phyloP scores from a whole-genome alignment of 2,888 invertebrate species.

The Bhutanitis thaidina region DNA sequence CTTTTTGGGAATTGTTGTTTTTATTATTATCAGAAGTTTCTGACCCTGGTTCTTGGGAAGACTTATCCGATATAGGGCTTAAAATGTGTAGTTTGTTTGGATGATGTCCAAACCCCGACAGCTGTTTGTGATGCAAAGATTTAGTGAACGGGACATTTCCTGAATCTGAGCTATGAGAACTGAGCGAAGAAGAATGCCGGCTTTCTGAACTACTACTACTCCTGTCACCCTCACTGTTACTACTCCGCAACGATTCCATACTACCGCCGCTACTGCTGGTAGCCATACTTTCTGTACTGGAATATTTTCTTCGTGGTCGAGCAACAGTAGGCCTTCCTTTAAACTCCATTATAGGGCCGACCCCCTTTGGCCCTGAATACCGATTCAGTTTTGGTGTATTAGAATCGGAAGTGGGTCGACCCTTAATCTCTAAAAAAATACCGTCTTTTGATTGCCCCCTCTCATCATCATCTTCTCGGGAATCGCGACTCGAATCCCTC shows the following conservation, averaged over 20 bases:
- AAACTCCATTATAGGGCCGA: slow-evolving; percentile 81
- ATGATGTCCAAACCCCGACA: slow-evolving; percentile 86
- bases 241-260: slow-evolving; percentile 92
- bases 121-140: slow-evolving; percentile 79
- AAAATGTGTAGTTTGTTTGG: slow-evolving; percentile 90
- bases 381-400: slow-evolving; percentile 78
- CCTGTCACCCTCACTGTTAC: slow-evolving; percentile 92
- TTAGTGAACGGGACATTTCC: slow-evolving; percentile 81
- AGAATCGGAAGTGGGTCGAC: slow-evolving; percentile 82
- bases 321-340: slow-evolving; percentile 80
- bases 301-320: slow-evolving; percentile 82
- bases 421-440: slow-evolving; percentile 86
- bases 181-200: slow-evolving; percentile 89
- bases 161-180: slow-evolving; percentile 92
- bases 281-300: slow-evolving; percentile 92
- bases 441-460: slow-evolving; percentile 85
- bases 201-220: slow-evolving; percentile 93
- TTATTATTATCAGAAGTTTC: slow-evolving; percentile 91
- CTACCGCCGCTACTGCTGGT: slow-evolving; percentile 93
- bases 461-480: slow-evolving; percentile 84
- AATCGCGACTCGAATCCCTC: slow-evolving; percentile 74
- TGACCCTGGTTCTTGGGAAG: slow-evolving; percentile 91
- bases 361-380: slow-evolving; percentile 77
- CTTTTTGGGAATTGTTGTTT: slow-evolving; percentile 88
- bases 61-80: slow-evolving; percentile 94